A percentile compares a stretch with the other conserved stretches of the same genome.
These are phyloP conservation scores for Rhabdornis inornatus DNA, from an alignment of 2,113 vertebrate species.

Conservation along the genomic window DNA sequence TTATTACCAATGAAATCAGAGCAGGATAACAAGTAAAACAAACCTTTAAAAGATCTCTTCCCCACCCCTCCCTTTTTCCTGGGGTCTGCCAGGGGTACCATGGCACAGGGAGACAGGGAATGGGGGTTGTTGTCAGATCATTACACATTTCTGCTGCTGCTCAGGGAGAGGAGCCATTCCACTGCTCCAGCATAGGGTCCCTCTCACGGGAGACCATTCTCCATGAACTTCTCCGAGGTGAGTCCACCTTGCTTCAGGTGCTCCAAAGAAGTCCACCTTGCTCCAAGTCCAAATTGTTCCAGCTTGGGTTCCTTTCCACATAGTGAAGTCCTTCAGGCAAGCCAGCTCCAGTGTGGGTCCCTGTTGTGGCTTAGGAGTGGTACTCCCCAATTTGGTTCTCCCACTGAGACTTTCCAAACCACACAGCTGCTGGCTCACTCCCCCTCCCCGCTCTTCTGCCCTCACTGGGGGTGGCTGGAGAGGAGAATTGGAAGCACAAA, in stretches of 20 bases:
- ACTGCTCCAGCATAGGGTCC: background rate
- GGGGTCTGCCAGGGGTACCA: background rate
- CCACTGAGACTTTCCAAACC: background rate
- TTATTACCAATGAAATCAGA: background rate
- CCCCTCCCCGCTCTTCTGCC: background rate
- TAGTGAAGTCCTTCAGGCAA: background rate
- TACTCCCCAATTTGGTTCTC: background rate
- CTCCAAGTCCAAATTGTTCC: background rate
- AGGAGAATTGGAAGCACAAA: background rate
- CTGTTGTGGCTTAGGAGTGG: background rate
- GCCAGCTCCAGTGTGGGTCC: background rate
- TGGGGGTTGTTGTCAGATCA: background rate
- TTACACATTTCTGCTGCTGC: background rate
- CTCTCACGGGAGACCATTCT: background rate
- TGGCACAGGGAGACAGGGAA: background rate
- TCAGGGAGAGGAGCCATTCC: background rate
- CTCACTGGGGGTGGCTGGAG: no score
- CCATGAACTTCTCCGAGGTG: background rate
- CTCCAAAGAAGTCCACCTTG: no score
- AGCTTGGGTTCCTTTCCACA: background rate
- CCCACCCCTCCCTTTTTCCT: background rate
- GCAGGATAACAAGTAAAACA: background rate
- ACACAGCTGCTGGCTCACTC: fast-evolving
- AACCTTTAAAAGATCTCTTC: background rate
- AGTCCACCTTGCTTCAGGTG: no score